These are phyloP conservation scores for Mormoops blainvillei DNA, from an alignment of 2,113 vertebrate genomes.

Conservation along the genomic window DNA sequence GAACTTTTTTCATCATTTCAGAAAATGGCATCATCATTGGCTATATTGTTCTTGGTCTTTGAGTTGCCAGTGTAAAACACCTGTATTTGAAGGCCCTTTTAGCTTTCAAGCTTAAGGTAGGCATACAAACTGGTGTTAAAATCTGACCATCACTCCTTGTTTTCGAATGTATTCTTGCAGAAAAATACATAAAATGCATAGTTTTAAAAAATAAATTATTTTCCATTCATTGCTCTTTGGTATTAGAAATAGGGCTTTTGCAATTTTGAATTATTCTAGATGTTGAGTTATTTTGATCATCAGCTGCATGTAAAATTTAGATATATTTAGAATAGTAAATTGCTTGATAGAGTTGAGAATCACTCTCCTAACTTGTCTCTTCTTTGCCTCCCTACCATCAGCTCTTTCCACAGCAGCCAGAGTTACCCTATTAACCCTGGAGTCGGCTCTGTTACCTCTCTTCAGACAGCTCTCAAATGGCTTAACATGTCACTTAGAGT, in stretches of 20 bases:
- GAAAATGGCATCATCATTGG: not conserved
- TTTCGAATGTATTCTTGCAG: not conserved
- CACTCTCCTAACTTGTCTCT: not conserved
- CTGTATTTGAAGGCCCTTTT: not conserved
- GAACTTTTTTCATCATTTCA: not conserved
- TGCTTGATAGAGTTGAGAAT: not conserved
- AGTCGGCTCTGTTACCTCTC: not conserved
- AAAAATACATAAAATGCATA: not conserved
- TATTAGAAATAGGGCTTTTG: not conserved
- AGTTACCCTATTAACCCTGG: not conserved
- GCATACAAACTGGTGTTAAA: not conserved
- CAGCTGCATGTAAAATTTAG: not conserved
- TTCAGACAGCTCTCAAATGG: not conserved
- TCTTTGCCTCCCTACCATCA: not conserved
- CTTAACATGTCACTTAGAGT: not conserved
- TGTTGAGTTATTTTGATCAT: not conserved
- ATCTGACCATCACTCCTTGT: not conserved
- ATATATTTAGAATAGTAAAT: not conserved
- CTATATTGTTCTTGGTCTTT: not conserved
- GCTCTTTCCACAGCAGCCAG: not conserved
- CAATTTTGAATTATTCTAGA: not conserved
- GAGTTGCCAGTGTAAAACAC: not conserved
- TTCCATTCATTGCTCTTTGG: not conserved
- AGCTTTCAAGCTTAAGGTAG: not conserved
- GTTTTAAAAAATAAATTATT: not conserved